phyloP scores from a whole-genome alignment of 2,797 vertebrate species.

The Nannoperca obscura region DNA sequence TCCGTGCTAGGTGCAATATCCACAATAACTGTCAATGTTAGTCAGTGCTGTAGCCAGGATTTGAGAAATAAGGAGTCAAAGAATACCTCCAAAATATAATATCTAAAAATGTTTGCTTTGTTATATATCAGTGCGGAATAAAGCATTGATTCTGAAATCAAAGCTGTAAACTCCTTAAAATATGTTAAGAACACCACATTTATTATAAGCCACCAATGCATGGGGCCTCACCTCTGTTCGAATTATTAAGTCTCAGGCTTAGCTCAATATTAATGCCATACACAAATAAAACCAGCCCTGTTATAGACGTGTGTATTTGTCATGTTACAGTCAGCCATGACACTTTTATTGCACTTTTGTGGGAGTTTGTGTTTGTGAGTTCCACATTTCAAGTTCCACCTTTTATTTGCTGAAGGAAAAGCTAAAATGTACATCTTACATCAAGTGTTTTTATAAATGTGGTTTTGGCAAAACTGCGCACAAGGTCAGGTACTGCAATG shows the following conservation, averaged over 20 bases:
- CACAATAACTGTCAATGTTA: too few species aligned
- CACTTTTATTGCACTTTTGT: constrained; percentile 48
- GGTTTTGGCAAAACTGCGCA: not conserved
- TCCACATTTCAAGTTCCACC: constrained; percentile 34
- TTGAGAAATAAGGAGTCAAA: not conserved
- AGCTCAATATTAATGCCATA: not conserved
- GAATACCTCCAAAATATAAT: not conserved
- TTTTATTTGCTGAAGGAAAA: constrained; percentile 22
- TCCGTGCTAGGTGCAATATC: not conserved
- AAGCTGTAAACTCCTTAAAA: constrained; percentile 13
- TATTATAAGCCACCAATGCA: not conserved
- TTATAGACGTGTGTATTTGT: constrained; percentile 24
- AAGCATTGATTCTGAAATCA: constrained; percentile 10
- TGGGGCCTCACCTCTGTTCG: not conserved
- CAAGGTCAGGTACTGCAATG: constrained; percentile 1
- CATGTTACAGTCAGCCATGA: not conserved
- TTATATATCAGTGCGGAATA: not conserved
- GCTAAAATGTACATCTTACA: not conserved
- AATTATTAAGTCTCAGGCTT: constrained; percentile 5
- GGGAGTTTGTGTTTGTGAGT: constrained; percentile 17
- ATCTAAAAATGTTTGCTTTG: not conserved
- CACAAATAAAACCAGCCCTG: constrained; percentile 24
- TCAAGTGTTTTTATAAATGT: not conserved
- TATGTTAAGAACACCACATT: constrained; percentile 1
- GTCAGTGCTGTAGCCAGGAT: not conserved